Percentiles rank a stretch among this genome's conserved stretches.
Evolutionary conservation across 2,797 vertebrate genomes (phyloP).

Genomic region (Enteromius viviparus): DNA sequence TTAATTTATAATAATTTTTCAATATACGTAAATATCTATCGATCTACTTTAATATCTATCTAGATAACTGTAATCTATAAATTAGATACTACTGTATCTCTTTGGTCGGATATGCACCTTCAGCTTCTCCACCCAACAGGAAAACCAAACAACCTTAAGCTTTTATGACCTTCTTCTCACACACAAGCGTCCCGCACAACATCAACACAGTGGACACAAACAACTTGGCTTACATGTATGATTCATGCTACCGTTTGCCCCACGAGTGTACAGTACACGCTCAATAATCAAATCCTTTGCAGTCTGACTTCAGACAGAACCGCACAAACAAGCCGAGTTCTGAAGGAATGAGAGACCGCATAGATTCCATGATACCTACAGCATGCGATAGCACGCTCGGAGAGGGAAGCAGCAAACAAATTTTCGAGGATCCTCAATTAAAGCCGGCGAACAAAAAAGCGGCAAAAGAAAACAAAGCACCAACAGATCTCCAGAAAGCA

Average conservation of each 20-base stretch:
- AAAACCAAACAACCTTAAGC: background rate
- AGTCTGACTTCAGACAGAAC: background rate
- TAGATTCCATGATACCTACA: slow-evolving; percentile 2
- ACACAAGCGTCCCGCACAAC: background rate
- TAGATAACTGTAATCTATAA: background rate
- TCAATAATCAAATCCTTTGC: slow-evolving; percentile 40
- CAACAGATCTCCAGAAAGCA: slow-evolving; percentile 36
- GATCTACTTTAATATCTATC: background rate
- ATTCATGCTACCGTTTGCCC: slow-evolving; percentile 30
- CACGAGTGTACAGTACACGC: background rate
- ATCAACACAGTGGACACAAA: background rate
- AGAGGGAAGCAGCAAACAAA: background rate
- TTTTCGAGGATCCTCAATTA: slow-evolving; percentile 1
- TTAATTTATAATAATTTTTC: no score
- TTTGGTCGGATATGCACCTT: background rate
- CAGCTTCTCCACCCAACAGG: background rate
- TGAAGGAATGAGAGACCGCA: slow-evolving; percentile 4
- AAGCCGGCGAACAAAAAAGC: slow-evolving; percentile 1
- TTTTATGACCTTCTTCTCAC: slow-evolving; percentile 27
- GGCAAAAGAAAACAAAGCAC: background rate
- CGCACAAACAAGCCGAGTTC: slow-evolving; percentile 28
- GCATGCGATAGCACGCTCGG: background rate
- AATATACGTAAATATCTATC: background rate
- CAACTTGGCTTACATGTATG: slow-evolving; percentile 39
- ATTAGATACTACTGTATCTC: background rate